A percentile compares a stretch with the other conserved stretches of the same genome.
Evolutionary conservation across 1,140 invertebrate species (phyloP).

Genomic region (Pogonomyrmex barbatus): DNA sequence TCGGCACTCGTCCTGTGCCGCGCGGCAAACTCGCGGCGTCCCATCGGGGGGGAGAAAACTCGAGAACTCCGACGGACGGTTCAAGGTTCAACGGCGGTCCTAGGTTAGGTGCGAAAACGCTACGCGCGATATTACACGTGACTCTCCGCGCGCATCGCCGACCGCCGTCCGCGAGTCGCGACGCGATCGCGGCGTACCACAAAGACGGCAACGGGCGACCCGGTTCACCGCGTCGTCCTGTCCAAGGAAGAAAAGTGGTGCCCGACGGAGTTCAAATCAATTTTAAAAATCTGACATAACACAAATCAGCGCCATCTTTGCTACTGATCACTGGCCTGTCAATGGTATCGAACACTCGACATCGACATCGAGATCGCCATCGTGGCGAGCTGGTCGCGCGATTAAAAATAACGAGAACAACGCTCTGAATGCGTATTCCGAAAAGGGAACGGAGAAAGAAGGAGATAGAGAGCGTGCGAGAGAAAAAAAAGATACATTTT

Average conservation of each 20-base stretch:
- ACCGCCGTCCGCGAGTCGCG: slow-evolving; percentile 12
- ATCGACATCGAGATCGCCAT: slow-evolving; percentile 54
- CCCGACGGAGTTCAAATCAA: slow-evolving; percentile 64
- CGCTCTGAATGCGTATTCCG: background rate
- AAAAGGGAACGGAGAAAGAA: background rate
- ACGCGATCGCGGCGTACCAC: background rate
- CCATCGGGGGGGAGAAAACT: background rate
- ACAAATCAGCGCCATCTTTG: slow-evolving; percentile 79
- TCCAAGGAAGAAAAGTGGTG: background rate
- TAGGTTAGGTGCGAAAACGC: slow-evolving; percentile 73
- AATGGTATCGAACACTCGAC: background rate
- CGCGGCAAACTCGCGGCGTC: background rate
- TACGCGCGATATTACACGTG: slow-evolving; percentile 68
- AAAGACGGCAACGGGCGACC: background rate
- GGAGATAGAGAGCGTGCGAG: background rate
- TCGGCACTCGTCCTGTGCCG: background rate
- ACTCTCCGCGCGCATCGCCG: slow-evolving; percentile 51
- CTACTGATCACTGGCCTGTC: slow-evolving; percentile 45
- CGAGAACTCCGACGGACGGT: slow-evolving; percentile 34
- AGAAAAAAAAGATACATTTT: background rate
- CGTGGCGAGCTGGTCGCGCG: background rate
- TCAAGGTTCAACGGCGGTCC: slow-evolving; percentile 39
- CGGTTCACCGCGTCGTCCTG: background rate
- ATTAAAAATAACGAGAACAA: background rate
- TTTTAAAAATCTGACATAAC: slow-evolving; percentile 78